These are phyloP conservation scores for Siphonodentalium dalli DNA, from an alignment of 2,888 invertebrate species.

Conservation along the genomic window DNA sequence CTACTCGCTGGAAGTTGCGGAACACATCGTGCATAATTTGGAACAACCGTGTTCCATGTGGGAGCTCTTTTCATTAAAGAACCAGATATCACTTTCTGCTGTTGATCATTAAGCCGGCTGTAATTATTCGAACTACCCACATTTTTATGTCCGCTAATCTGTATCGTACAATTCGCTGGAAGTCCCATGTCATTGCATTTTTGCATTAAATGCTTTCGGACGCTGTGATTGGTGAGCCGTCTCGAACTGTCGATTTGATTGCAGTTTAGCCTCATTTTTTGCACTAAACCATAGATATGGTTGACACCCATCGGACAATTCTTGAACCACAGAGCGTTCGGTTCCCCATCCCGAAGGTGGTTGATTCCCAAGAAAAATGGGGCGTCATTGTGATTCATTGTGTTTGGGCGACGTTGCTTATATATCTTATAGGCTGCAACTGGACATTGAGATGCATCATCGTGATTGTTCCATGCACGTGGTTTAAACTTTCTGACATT, in stretches of 20 bases:
- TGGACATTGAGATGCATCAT: slow-evolving; percentile 2
- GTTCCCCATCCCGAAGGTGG: not conserved
- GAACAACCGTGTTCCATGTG: no score
- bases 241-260: not conserved
- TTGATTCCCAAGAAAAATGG: slow-evolving; percentile 6
- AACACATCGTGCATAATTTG: no score
- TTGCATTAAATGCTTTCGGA: slow-evolving; percentile 8
- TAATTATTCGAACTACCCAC: slow-evolving; percentile 8
- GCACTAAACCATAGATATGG: slow-evolving; percentile 6
- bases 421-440: slow-evolving; percentile 1
- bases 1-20: no score
- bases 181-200: slow-evolving; percentile 11
- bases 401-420: not conserved
- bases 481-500: slow-evolving; percentile 8
- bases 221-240: slow-evolving; percentile 4
- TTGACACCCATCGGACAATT: slow-evolving; percentile 6
- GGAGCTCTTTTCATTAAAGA: slow-evolving; percentile 2
- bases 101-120: slow-evolving; percentile 3
- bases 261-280: slow-evolving; percentile 5
- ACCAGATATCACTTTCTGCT: slow-evolving; percentile 5
- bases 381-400: not conserved
- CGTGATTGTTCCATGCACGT: slow-evolving; percentile 4
- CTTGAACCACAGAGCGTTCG: slow-evolving; percentile 5
- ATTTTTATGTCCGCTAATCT: slow-evolving; percentile 14
- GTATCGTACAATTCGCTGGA: slow-evolving; percentile 3